A percentile compares a stretch with the other conserved stretches of the same genome.
phyloP scores from a whole-genome alignment of 2,797 vertebrate species.

The Platyrinchus mystaceus region DNA sequence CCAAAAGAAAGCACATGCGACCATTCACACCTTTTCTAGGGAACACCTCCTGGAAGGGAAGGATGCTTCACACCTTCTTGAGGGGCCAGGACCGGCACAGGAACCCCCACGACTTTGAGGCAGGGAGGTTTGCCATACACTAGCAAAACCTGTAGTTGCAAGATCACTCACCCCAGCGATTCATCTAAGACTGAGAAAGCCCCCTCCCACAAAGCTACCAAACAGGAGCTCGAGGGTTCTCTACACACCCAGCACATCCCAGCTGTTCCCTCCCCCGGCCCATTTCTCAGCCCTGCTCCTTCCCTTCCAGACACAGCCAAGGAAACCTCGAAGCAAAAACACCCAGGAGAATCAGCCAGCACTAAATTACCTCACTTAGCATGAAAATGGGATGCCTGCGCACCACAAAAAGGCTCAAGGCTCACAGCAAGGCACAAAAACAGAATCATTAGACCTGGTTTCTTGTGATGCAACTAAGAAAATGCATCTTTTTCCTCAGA shows the following conservation, averaged over 20 bases:
- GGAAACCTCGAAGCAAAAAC: not conserved
- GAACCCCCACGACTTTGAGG: not conserved
- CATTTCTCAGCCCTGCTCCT: not conserved
- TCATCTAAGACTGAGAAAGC: not conserved
- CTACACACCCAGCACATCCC: not conserved
- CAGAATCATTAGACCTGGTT: not conserved
- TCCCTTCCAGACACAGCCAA: not conserved
- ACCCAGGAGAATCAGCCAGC: not conserved
- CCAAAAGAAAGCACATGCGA: not conserved
- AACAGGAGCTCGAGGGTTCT: not conserved
- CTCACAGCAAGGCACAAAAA: not conserved
- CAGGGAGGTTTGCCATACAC: not conserved
- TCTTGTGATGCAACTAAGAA: not conserved
- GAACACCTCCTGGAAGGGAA: not conserved
- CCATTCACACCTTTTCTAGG: not conserved
- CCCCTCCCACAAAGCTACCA: not conserved
- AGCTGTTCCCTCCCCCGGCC: not conserved
- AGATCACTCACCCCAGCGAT: not conserved
- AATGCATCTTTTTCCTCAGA: not conserved
- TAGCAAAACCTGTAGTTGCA: not conserved
- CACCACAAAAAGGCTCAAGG: not conserved
- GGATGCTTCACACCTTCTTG: not conserved
- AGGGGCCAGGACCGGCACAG: too few species aligned
- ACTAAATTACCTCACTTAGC: constrained; percentile 16
- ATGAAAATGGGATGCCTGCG: constrained; percentile 15